Evolutionary conservation across 2,888 invertebrate species (phyloP), one percentile per base, ranked within the genome.

Genomic region (Macrosoma leucophasiata): DNA sequence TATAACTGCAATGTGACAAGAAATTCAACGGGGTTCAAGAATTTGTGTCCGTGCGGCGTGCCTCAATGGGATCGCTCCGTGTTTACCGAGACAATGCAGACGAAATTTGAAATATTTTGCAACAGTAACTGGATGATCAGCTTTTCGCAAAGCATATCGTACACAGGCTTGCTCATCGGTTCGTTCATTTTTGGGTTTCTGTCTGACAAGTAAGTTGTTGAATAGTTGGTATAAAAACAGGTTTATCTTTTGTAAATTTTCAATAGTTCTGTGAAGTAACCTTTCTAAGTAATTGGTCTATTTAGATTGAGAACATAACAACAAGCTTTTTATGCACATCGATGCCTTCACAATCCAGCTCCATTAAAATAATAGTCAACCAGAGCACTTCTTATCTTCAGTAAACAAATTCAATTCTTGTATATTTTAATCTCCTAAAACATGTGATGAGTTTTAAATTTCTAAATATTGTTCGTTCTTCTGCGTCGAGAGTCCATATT

Each of bases 31-130:
- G 22, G 32, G 3, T 36, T 48, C 4, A 55, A 35, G 29, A 55
- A 58, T 32, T 11, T 18, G 0, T 79, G 78, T 32, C 77, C 78
- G 1, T 78, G 78, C 39, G 48, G 59, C 0, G 32, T 60, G 0
- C 67, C 69, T 0, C 10, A 20, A 8, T 78, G 76, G 76, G 56
- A 74, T 31, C 57, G 46, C 13, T 58, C 46, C 36, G 63, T 73
- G 9, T 77, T 78, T 22, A 50, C 52, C 0, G 55, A 74, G 36
- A 75, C 76, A 0, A 46, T 72, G 36, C 75, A 75, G 39, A 68
- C 69, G 0, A 77, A 78, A 44, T 79, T 56, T 17, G 41, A 39
- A 2, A 45, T 69, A 7, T 14, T 58, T 8, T 79, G 78, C 36
- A 66, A 69, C 0, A 52, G 28, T 1, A 29, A 18, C 4, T 78